A percentile compares a stretch with the other conserved stretches of the same genome.
Conservation (phyloP, 2,113 vertebrate species). For the Chaetorhynchus papuensis region DNA sequence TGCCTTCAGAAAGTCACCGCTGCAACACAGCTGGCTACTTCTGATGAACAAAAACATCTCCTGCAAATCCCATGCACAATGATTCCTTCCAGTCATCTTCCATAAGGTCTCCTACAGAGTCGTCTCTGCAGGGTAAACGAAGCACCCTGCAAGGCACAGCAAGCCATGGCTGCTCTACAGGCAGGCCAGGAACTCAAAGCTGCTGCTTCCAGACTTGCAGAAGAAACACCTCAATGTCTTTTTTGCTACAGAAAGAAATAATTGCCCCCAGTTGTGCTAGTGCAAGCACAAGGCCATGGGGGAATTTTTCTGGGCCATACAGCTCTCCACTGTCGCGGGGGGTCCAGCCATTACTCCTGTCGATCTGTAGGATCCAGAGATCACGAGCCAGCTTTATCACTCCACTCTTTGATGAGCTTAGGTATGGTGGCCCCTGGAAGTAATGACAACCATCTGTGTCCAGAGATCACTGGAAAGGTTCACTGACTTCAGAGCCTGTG, state of each 20-base stretch:
- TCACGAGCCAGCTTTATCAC: not conserved
- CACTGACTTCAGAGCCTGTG: not conserved
- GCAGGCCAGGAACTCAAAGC: not conserved
- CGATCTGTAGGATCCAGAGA: not conserved
- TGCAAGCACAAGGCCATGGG: not conserved
- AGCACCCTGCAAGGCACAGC: not conserved
- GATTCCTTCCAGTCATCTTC: not conserved
- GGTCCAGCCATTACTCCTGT: not conserved
- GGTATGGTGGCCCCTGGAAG: not conserved
- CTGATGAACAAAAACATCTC: not conserved
- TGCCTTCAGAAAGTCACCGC: not conserved
- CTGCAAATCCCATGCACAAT: not conserved
- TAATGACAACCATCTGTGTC: not conserved
- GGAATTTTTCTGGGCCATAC: not conserved
- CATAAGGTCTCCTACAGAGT: not conserved
- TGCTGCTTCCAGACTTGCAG: not conserved
- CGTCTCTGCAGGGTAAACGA: not conserved
- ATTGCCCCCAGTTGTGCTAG: not conserved
- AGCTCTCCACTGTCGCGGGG: not conserved
- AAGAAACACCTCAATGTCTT: not conserved
- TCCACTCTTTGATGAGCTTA: not conserved
- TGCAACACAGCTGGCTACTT: not conserved
- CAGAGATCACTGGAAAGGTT: not conserved
- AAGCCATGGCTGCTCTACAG: not conserved
- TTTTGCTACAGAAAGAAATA: not conserved